Evolutionary conservation across 2,797 vertebrate genomes (phyloP).

Genomic region (Bufotes viridis): DNA sequence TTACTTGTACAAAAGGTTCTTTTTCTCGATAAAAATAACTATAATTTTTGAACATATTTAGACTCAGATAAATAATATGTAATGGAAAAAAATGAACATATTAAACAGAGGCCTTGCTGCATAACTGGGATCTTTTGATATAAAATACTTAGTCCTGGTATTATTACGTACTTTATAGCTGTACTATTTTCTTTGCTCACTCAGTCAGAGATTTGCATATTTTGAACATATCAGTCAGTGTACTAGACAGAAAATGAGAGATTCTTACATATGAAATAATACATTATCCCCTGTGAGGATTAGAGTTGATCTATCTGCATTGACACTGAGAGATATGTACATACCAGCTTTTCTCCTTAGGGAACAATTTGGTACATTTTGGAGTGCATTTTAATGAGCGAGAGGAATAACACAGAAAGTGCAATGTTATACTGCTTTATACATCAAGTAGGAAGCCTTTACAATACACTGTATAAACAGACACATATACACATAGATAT

Average conservation of each 20-base stretch:
- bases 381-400: slow-evolving; percentile 9
- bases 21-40: no score
- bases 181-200: not conserved
- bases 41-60: not conserved
- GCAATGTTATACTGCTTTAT: not conserved
- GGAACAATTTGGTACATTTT: slow-evolving; percentile 5
- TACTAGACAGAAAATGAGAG: not conserved
- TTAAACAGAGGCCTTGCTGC: not conserved
- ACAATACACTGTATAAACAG: not conserved
- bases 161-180: not conserved
- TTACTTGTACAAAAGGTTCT: no score
- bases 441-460: not conserved
- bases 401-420: not conserved
- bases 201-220: slow-evolving; percentile 16
- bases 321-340: not conserved
- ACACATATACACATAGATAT: not conserved
- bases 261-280: not conserved
- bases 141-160: not conserved
- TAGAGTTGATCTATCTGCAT: not conserved
- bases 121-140: not conserved
- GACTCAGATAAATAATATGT: no score
- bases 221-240: not conserved
- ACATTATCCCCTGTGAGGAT: not conserved
- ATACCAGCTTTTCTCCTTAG: slow-evolving; percentile 13
- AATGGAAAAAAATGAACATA: not conserved